Conservation (phyloP, 2,888 invertebrate genomes). For the Zygaena filipendulae region DNA sequence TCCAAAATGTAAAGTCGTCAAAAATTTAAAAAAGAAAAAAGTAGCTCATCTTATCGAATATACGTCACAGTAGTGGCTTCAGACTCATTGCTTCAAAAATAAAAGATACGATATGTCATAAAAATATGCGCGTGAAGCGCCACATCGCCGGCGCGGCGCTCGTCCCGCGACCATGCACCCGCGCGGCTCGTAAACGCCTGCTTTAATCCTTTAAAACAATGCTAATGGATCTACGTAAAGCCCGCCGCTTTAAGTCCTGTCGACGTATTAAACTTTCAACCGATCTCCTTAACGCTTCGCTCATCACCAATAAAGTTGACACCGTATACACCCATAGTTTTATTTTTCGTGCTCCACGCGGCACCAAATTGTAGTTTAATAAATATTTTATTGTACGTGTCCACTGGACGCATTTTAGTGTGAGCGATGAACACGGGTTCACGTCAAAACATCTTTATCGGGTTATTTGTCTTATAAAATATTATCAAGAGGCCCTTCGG, state of each 20-base stretch:
- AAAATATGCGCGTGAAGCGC: constrained; percentile 54
- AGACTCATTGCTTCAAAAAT: constrained; percentile 46
- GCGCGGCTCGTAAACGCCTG: constrained; percentile 41
- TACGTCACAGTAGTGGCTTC: constrained; percentile 52
- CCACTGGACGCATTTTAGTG: constrained; percentile 65
- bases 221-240: constrained; percentile 63
- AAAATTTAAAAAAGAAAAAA: constrained; percentile 19
- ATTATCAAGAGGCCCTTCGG: constrained; percentile 65
- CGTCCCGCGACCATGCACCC: constrained; percentile 35
- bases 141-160: constrained; percentile 38
- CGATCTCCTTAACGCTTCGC: constrained; percentile 58
- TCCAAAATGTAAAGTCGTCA: too few species aligned
- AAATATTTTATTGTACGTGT: constrained; percentile 64
- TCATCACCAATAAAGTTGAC: constrained; percentile 62
- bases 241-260: constrained; percentile 52
- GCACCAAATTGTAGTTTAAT: constrained; percentile 49
- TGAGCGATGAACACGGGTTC: constrained; percentile 68
- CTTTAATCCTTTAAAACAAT: constrained; percentile 67
- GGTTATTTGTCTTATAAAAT: constrained; percentile 70
- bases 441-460: constrained; percentile 70
- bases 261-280: constrained; percentile 48
- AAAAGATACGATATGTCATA: constrained; percentile 54
- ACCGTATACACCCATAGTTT: constrained; percentile 63
- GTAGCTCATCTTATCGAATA: constrained; percentile 32
- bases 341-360: constrained; percentile 48